These are phyloP conservation scores for Colletes collaris DNA, from an alignment of 2,888 invertebrate species.

Conservation along the genomic window DNA sequence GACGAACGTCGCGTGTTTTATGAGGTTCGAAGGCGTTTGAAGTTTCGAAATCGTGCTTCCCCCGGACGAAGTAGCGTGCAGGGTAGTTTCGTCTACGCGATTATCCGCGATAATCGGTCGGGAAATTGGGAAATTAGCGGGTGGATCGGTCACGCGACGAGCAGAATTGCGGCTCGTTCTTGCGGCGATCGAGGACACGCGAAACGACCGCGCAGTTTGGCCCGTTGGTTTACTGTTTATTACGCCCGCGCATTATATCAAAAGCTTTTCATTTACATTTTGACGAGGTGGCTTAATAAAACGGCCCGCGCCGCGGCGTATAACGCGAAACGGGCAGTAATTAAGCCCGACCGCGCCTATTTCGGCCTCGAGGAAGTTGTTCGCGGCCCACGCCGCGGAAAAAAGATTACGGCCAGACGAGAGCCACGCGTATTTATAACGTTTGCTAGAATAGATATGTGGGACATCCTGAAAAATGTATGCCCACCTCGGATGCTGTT, in stretches of 20 bases:
- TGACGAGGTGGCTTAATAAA: slow-evolving; percentile 65
- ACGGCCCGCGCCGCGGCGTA: slow-evolving; percentile 53
- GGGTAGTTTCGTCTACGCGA: slow-evolving; percentile 10
- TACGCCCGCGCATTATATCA: slow-evolving; percentile 45
- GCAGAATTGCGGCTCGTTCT: slow-evolving; percentile 13
- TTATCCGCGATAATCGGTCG: slow-evolving; percentile 15
- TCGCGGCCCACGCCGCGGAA: slow-evolving; percentile 35
- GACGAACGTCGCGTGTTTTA: no score
- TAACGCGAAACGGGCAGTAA: slow-evolving; percentile 64
- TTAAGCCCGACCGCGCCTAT: slow-evolving; percentile 64
- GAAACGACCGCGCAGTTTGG: background rate
- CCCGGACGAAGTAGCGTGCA: slow-evolving; percentile 6
- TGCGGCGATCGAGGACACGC: slow-evolving; percentile 28
- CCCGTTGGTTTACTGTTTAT: slow-evolving; percentile 53
- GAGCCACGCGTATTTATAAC: slow-evolving; percentile 75
- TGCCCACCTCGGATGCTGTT: slow-evolving; percentile 65
- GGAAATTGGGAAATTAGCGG: slow-evolving; percentile 15
- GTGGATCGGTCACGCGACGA: slow-evolving; percentile 7
- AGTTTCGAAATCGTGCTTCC: background rate
- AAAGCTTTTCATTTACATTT: slow-evolving; percentile 66
- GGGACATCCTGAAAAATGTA: slow-evolving; percentile 77
- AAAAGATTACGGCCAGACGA: slow-evolving; percentile 52
- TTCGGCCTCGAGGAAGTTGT: slow-evolving; percentile 59
- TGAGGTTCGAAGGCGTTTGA: no score
- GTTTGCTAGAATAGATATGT: slow-evolving; percentile 73